Base-by-base conservation (phyloP, 2,113 vertebrate genomes). In the Cyprinus carpio region DNA sequence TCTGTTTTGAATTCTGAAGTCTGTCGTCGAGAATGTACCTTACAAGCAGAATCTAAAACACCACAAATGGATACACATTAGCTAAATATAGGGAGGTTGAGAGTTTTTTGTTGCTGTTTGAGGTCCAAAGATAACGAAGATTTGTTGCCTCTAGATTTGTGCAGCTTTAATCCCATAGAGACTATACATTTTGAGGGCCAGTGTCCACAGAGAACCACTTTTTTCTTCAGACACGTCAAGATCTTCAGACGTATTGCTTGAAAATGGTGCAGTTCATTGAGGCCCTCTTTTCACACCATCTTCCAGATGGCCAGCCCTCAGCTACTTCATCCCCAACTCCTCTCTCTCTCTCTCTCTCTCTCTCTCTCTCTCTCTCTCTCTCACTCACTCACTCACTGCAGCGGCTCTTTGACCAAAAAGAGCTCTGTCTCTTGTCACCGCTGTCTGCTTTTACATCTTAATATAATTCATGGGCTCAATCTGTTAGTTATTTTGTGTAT, bases 91-190 rank as follows among this genome's bases (percentile, higher is more conserved):
- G 23, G 34, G 67, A 89, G 65, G 51, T 82, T 67, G 75, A 51
- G 40, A 56, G 56, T 58, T 85, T 23, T 56, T 83, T 51, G 51
- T 20, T 67, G 72, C 79, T 85, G 75, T 75, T 34, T 46, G 43
- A 40, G 43, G 83, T 77, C 69, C 72, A 87, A 77, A 75, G 62
- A 87, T 86, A 85, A 83, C 86, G 67, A 89, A 89, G 90, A 92
- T 92, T 84, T 85, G 90, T 87, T 81, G 72, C 86, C 75, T 77
- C 62, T 20, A 62, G 82, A 67, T 75, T 84, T 86, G 78, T 83
- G 23, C 34, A 60, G 46, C 29, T 40, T 60, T 51, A 81, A 86
- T 87, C 84, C 82, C 83, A 7, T 15, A 8, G 49, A 83, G 77
- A 71, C 58, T 83, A 75, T 89, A 88, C 71, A 90, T 86, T 85